phyloP scores from a whole-genome alignment of 1,140 invertebrate species.

The Rhizoglyphus robini region DNA sequence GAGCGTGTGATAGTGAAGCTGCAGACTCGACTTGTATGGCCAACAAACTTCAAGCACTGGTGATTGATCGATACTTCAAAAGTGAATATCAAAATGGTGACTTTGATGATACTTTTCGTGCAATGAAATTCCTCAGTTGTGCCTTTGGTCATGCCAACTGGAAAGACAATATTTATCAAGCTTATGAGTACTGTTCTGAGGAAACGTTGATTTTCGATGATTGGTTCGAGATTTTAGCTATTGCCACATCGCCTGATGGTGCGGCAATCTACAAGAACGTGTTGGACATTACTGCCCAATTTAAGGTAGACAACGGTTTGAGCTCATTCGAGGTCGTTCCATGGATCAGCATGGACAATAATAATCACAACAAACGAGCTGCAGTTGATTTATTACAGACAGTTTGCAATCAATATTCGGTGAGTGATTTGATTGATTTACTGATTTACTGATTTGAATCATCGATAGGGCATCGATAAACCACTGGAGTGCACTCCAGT shows the following conservation, averaged over 20 bases:
- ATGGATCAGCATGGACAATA: conserved; percentile 11
- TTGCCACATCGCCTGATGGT: neutral
- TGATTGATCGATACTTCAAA: conserved; percentile 4
- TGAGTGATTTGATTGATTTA: neutral
- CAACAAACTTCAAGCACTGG: conserved; percentile 10
- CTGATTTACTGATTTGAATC: neutral
- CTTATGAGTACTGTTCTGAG: conserved; percentile 10
- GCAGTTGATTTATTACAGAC: conserved; percentile 18
- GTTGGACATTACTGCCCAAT: neutral
- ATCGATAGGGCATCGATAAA: conserved; percentile 17
- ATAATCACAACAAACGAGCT: conserved; percentile 14
- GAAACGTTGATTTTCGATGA: conserved; percentile 1
- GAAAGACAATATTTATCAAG: neutral
- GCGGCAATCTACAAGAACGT: neutral
- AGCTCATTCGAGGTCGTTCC: neutral
- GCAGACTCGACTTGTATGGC: neutral
- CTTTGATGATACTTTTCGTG: conserved; percentile 15
- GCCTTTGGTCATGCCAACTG: conserved; percentile 14
- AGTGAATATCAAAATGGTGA: neutral
- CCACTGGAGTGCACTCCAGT: conserved; percentile 22
- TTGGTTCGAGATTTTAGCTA: conserved; percentile 9
- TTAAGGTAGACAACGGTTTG: neutral
- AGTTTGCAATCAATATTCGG: conserved; percentile 8
- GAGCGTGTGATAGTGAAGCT: conserved; percentile 14
- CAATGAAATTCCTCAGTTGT: conserved; percentile 13